Evolutionary conservation across 2,888 invertebrate genomes (phyloP).

Genomic region (Chloromyia formosa): DNA sequence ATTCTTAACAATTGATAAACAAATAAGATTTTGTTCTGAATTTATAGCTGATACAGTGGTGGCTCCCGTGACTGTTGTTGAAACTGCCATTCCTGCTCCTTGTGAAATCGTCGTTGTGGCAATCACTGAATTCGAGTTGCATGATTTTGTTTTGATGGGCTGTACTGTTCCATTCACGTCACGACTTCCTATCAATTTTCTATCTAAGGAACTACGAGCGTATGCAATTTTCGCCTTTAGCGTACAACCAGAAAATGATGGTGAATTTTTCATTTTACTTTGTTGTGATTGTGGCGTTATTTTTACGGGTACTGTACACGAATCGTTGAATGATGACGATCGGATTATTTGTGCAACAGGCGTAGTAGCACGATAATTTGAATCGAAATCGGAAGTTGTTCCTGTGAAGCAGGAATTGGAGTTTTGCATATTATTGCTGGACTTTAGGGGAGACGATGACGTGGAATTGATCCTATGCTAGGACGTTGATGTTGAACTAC

Average conservation of each 20-base stretch:
- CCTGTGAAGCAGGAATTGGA: slow-evolving; percentile 5
- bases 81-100: background rate
- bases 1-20: slow-evolving; percentile 47
- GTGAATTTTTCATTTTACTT: slow-evolving; percentile 47
- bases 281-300: slow-evolving; percentile 41
- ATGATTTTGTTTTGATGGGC: background rate
- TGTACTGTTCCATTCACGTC: background rate
- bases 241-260: slow-evolving; percentile 48
- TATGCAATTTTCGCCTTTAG: slow-evolving; percentile 47
- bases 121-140: background rate
- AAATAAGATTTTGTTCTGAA: slow-evolving; percentile 30
- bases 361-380: background rate
- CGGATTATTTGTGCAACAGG: slow-evolving; percentile 42
- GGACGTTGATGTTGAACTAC: slow-evolving; percentile 50
- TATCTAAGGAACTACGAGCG: slow-evolving; percentile 46
- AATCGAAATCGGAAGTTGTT: slow-evolving; percentile 6
- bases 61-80: background rate
- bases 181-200: slow-evolving; percentile 41
- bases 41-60: background rate
- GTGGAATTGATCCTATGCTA: slow-evolving; percentile 49
- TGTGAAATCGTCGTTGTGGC: background rate
- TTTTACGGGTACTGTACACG: slow-evolving; percentile 50
- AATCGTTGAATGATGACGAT: slow-evolving; percentile 50
- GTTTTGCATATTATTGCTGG: slow-evolving; percentile 19
- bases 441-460: slow-evolving; percentile 43